A percentile compares a stretch with the other conserved stretches of the same genome.
Evolutionary conservation across 2,113 vertebrate species (phyloP).

Genomic region (Oncorhynchus keta): DNA sequence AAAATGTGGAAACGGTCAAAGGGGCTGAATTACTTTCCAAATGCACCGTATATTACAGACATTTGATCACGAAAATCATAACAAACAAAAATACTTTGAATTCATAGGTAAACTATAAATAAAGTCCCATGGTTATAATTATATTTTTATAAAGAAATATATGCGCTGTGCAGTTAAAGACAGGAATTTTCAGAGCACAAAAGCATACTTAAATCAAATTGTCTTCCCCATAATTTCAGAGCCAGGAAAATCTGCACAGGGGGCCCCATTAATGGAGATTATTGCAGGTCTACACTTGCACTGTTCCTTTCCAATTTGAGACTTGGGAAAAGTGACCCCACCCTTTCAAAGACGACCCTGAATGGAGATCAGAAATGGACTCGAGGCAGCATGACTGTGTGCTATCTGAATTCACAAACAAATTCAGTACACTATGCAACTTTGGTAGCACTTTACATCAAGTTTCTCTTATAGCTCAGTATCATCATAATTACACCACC

Average conservation of each 20-base stretch:
- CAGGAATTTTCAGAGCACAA: conserved; percentile 59
- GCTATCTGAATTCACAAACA: not conserved
- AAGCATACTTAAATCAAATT: conserved; percentile 53
- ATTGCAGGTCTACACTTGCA: conserved; percentile 46
- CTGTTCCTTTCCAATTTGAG: conserved; percentile 21
- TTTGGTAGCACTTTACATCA: too few species aligned
- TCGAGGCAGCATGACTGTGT: not conserved
- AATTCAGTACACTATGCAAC: not conserved
- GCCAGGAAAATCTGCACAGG: conserved; percentile 33
- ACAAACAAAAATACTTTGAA: conserved; percentile 30
- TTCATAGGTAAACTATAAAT: conserved; percentile 50
- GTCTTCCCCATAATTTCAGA: conserved; percentile 57
- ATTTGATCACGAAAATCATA: conserved; percentile 15
- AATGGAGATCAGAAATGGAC: not conserved
- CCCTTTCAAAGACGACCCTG: not conserved
- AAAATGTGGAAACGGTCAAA: too few species aligned
- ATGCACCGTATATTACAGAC: too few species aligned
- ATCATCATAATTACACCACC: too few species aligned
- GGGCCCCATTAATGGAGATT: conserved; percentile 21
- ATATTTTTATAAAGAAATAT: conserved; percentile 43
- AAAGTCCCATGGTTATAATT: conserved; percentile 48
- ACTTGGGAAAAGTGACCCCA: not conserved
- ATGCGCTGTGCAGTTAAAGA: conserved; percentile 18
- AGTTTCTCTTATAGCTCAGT: too few species aligned
- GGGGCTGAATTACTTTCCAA: too few species aligned